Percentiles rank a stretch among this genome's conserved stretches.
These are phyloP conservation scores for Callithrix jacchus DNA, from an alignment of 2,113 vertebrate genomes.

Conservation along the genomic window DNA sequence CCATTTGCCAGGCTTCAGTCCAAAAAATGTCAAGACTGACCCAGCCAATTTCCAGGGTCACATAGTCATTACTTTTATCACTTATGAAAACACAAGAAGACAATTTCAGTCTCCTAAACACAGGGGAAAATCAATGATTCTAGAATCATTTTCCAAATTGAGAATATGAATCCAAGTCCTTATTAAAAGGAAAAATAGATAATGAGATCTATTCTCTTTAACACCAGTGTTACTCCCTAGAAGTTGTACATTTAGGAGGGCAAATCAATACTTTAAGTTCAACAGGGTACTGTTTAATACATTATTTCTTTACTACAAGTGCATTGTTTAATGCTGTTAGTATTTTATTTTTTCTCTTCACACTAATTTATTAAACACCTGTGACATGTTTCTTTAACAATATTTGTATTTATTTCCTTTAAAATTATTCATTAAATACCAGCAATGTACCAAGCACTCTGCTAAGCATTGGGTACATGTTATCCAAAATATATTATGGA, in stretches of 20 bases:
- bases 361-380: not conserved
- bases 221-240: not conserved
- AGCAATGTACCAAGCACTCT: not conserved
- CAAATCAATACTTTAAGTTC: not conserved
- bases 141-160: slow-evolving; percentile 44
- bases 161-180: slow-evolving; percentile 13
- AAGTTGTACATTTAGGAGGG: not conserved
- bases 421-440: not conserved
- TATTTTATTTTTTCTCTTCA: not conserved
- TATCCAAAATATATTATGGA: not conserved
- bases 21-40: slow-evolving; percentile 46
- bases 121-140: slow-evolving; percentile 46
- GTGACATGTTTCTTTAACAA: not conserved
- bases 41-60: slow-evolving; percentile 66
- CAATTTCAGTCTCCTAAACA: slow-evolving; percentile 31
- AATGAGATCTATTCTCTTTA: not conserved
- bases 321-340: not conserved
- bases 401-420: not conserved
- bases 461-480: not conserved
- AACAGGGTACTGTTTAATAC: not conserved
- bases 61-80: slow-evolving; percentile 58
- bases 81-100: slow-evolving; percentile 69
- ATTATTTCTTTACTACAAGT: not conserved
- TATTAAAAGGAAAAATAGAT: slow-evolving; percentile 53
- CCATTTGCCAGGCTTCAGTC: slow-evolving; percentile 56